A percentile compares a stretch with the other conserved stretches of the same genome.
Conservation (phyloP, 2,888 invertebrate genomes). For the Polyommatus iphigenia region DNA sequence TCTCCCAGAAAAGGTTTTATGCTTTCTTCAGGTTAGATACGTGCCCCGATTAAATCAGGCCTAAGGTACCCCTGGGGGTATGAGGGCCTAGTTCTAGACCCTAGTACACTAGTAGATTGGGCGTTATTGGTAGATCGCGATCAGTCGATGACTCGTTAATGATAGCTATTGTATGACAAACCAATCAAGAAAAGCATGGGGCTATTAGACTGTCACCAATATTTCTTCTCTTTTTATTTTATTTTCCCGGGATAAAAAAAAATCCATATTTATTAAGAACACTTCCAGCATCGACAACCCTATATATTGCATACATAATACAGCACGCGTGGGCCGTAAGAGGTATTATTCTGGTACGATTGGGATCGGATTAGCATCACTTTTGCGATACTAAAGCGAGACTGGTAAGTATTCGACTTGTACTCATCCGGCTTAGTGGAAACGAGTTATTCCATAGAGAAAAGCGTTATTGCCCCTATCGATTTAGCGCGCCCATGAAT, state of each 20-base stretch:
- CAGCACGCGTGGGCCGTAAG: slow-evolving; percentile 1
- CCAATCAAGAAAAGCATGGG: no score
- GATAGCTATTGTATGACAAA: no score
- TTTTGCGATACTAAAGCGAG: not conserved
- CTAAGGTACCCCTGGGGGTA: no score
- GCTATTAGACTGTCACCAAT: no score
- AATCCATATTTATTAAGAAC: no score
- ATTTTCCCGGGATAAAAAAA: not conserved
- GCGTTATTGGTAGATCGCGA: no score
- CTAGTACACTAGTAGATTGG: no score
- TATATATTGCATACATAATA: not conserved
- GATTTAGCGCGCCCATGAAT: not conserved
- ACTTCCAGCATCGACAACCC: not conserved
- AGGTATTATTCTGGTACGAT: slow-evolving; percentile 16
- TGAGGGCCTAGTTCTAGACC: no score
- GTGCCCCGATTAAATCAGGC: no score
- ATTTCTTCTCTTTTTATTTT: not conserved
- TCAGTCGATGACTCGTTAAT: no score
- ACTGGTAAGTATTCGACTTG: not conserved
- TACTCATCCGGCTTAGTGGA: slow-evolving; percentile 2
- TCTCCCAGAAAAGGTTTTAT: no score
- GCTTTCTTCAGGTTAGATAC: no score
- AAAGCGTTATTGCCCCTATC: not conserved
- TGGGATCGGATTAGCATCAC: slow-evolving; percentile 17
- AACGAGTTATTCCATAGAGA: slow-evolving; percentile 1